Conservation (phyloP, 2,113 vertebrate genomes). For the Ibidorhyncha struthersii region DNA sequence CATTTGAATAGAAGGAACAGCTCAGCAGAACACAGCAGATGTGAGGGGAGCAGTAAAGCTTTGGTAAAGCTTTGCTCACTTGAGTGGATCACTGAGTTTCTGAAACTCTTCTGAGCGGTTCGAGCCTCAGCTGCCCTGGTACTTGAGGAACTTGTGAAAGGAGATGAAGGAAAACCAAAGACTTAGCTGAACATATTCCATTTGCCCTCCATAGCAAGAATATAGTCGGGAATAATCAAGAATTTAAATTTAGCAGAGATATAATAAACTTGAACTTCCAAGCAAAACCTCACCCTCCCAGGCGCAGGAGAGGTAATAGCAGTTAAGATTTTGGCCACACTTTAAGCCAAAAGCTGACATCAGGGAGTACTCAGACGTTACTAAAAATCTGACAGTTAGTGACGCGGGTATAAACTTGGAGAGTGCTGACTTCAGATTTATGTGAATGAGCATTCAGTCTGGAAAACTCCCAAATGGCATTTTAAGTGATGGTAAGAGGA, state of each 20-base stretch:
- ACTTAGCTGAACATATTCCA: background rate
- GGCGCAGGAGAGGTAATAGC: background rate
- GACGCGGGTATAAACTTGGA: background rate
- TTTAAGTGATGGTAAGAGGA: background rate
- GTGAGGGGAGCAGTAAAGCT: background rate
- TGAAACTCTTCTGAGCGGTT: background rate
- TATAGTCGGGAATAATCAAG: background rate
- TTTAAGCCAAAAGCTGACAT: background rate
- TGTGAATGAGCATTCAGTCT: background rate
- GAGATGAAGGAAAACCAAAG: background rate
- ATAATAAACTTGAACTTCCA: background rate
- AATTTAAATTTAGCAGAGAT: background rate
- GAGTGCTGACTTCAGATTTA: background rate
- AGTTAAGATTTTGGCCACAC: background rate
- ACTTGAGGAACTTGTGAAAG: slow-evolving; percentile 16
- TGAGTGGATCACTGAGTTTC: slow-evolving; percentile 44
- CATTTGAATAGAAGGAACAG: background rate
- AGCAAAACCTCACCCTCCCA: background rate
- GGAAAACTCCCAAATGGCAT: background rate
- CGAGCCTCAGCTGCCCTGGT: background rate
- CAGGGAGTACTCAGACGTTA: background rate
- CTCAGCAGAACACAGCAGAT: background rate
- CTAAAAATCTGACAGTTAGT: background rate
- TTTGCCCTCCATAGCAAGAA: background rate
- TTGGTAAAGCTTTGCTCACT: slow-evolving; percentile 30